Evolutionary conservation across 2,888 invertebrate genomes (phyloP), one percentile per base, ranked within the genome.

Genomic region (Chaetogeoica ovagalla): DNA sequence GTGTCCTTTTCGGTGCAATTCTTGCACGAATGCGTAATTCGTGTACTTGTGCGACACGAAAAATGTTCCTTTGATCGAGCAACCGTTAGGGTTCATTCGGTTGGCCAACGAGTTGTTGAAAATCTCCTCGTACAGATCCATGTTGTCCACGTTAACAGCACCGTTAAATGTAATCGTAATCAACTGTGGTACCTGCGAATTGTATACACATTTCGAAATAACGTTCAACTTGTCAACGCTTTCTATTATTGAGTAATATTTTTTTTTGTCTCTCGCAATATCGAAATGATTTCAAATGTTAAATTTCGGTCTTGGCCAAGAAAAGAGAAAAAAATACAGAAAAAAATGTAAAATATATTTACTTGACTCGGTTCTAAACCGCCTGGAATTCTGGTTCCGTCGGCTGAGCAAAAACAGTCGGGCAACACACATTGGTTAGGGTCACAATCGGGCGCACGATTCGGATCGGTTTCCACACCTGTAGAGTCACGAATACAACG

Each of bases 11-110:
- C 96, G 90, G 86, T 95, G 95, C 83, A 96, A 88, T 85, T 96
- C 95, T 88, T 96, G 95, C 1, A 95, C 91, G 9, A 92, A 94
- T 0, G 95, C 94, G 86, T 96, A 96, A 87, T 96, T 96, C 83
- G 93, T 92, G 87, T 96, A 96, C 86, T 96, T 96, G 88, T 96
- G 96, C 0, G 94, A 94, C 0, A 94, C 93, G 86, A 96, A 96
- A 91, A 93, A 96, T 70, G 95, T 95, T 82, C 94, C 95, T 84
- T 94, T 91, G 86, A 95, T 92, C 85, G 92, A 91, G 86, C 96
- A 96, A 77, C 95, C 94, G 86, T 96, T 96, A 68, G 95, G 95
- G 86, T 96, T 96, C 85, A 91, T 91, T 43, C 93, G 90, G 39
- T 93, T 90, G 23, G 39, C n/a, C 23, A 37, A 55, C 84, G 92